A percentile compares a stretch with the other conserved stretches of the same genome.
These are phyloP conservation scores for Dermatophagoides farinae DNA, from an alignment of 1,140 invertebrate species.

Conservation along the genomic window DNA sequence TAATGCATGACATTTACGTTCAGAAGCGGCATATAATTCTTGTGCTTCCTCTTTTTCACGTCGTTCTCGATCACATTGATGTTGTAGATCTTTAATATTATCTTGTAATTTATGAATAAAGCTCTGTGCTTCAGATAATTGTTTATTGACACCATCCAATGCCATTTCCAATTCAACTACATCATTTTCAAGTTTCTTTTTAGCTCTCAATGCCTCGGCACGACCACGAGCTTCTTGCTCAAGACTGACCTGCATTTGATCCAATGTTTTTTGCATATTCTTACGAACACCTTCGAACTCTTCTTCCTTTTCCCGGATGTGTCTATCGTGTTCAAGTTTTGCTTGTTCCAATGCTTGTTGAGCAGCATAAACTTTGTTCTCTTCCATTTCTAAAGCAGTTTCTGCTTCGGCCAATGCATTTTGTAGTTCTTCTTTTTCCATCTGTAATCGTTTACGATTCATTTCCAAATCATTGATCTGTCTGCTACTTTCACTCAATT, in stretches of 20 bases:
- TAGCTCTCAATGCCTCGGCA: slow-evolving; percentile 94
- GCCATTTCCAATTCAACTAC: slow-evolving; percentile 98
- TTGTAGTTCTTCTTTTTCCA: slow-evolving; percentile 97
- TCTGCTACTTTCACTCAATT: slow-evolving; percentile 88
- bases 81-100: slow-evolving; percentile 82
- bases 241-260: slow-evolving; percentile 96
- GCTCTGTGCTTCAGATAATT: slow-evolving; percentile 94
- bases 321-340: slow-evolving; percentile 90
- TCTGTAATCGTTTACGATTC: slow-evolving; percentile 85
- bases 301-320: slow-evolving; percentile 98
- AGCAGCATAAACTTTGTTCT: slow-evolving; percentile 87
- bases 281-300: slow-evolving; percentile 99
- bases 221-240: slow-evolving; percentile 98
- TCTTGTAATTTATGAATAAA: slow-evolving; percentile 93
- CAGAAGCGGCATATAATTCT: slow-evolving; percentile 83
- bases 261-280: slow-evolving; percentile 95
- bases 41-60: slow-evolving; percentile 84
- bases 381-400: slow-evolving; percentile 91
- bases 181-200: slow-evolving; percentile 98
- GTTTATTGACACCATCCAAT: slow-evolving; percentile 91
- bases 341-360: slow-evolving; percentile 94
- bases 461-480: slow-evolving; percentile 93
- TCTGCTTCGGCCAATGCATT: slow-evolving; percentile 97
- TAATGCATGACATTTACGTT: slow-evolving; percentile 80
- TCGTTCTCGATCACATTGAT: slow-evolving; percentile 88